Percentiles rank a stretch among this genome's conserved stretches.
phyloP scores from a whole-genome alignment of 2,888 invertebrate species.

The Epinotia bilunana region DNA sequence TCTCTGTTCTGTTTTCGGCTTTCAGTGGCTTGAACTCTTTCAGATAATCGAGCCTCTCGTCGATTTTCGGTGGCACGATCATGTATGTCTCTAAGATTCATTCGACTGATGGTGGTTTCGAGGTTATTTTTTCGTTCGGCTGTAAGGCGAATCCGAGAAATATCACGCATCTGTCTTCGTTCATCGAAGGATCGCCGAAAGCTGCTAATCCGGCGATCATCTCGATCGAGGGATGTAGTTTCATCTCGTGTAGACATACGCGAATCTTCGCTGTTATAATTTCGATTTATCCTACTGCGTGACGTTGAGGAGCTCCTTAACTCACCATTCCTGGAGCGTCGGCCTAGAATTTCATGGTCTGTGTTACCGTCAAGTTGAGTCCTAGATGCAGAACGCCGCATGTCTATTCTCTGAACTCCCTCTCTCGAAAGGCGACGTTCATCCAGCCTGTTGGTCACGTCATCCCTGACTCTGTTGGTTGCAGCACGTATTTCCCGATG shows the following conservation, averaged over 20 bases:
- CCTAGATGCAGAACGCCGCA: conserved; percentile 28
- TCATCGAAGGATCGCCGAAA: conserved; percentile 11
- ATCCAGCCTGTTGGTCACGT: conserved; percentile 40
- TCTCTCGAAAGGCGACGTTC: conserved; percentile 30
- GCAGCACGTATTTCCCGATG: conserved; percentile 40
- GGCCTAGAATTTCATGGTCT: not conserved
- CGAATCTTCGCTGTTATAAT: not conserved
- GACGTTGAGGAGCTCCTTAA: conserved; percentile 9
- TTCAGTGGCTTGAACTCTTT: conserved; percentile 8
- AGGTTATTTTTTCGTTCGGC: conserved; percentile 23
- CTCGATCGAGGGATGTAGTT: conserved; percentile 21
- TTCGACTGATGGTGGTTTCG: conserved; percentile 13
- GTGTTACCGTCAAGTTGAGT: conserved; percentile 20
- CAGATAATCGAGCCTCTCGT: conserved; percentile 5
- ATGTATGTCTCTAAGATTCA: not conserved
- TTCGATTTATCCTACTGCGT: conserved; percentile 4
- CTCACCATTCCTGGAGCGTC: conserved; percentile 9
- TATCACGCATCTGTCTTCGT: conserved; percentile 16
- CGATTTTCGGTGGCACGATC: conserved; percentile 10
- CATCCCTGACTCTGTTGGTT: conserved; percentile 44
- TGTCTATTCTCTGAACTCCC: conserved; percentile 16
- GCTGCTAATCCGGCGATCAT: conserved; percentile 24
- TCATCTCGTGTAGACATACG: conserved; percentile 1
- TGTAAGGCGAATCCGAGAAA: conserved; percentile 1
- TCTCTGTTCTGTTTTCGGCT: conserved; percentile 4